phyloP scores from a whole-genome alignment of 2,797 vertebrate species.

The Malurus splendens region DNA sequence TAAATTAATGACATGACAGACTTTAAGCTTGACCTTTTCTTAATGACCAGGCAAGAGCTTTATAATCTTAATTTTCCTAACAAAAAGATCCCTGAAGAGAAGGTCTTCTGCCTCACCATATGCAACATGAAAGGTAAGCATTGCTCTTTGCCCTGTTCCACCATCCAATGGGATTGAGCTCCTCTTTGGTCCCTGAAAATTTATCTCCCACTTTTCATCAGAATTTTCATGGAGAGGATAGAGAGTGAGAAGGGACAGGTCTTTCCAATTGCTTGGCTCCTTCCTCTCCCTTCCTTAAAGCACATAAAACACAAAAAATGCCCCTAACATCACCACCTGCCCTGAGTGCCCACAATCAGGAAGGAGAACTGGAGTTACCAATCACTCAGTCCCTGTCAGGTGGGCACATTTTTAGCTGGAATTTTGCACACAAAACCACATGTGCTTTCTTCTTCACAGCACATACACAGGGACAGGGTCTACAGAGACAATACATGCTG shows the following conservation, averaged over 20 bases:
- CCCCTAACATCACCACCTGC: accelerated
- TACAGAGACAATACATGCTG: neutral
- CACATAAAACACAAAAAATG: neutral
- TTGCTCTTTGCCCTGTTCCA: neutral
- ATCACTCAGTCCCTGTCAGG: neutral
- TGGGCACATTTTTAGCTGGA: neutral
- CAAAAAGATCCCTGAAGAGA: neutral
- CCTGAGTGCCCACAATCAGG: neutral
- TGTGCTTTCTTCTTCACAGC: neutral
- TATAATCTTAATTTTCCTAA: neutral
- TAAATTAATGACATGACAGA: neutral
- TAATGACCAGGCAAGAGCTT: neutral
- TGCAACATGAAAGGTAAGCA: neutral
- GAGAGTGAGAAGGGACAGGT: neutral
- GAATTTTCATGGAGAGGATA: neutral
- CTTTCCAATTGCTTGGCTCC: accelerated
- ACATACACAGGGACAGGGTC: neutral
- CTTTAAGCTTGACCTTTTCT: neutral
- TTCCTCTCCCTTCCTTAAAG: neutral
- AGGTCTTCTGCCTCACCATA: neutral
- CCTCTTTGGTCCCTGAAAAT: neutral
- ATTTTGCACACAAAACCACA: neutral
- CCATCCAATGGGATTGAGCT: neutral
- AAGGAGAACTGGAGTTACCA: neutral
- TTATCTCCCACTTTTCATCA: neutral